These are phyloP conservation scores for Strix occidentalis DNA, from an alignment of 2,797 vertebrate genomes.

Conservation along the genomic window DNA sequence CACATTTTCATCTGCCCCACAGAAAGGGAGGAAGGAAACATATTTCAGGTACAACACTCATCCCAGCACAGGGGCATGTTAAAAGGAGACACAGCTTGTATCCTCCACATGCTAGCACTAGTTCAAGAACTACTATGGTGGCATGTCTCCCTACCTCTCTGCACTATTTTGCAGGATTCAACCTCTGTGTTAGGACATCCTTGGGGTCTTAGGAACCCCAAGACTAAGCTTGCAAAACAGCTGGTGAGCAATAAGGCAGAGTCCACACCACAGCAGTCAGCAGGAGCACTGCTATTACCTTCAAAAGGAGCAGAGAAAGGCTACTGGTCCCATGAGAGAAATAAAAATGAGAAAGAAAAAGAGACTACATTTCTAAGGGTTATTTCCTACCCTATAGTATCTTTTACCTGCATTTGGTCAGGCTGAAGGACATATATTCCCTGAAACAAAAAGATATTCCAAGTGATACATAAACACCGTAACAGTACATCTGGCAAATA, in stretches of 20 bases:
- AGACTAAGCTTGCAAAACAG: neutral
- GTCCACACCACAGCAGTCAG: neutral
- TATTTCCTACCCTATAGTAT: neutral
- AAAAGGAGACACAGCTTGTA: neutral
- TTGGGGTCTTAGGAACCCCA: neutral
- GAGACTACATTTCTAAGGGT: neutral
- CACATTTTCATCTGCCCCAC: neutral
- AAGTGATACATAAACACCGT: conserved; percentile 31
- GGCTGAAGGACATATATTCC: conserved; percentile 85
- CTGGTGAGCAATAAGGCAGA: neutral
- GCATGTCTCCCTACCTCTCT: neutral
- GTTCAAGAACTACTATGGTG: neutral
- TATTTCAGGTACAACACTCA: neutral
- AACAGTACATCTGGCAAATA: neutral
- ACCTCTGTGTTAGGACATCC: neutral
- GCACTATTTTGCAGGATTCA: neutral
- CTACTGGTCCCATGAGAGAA: neutral
- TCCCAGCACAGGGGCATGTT: neutral
- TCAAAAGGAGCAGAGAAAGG: neutral
- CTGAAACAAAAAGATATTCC: conserved; percentile 78
- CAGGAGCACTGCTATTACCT: neutral
- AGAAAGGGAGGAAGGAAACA: neutral
- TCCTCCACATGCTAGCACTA: neutral
- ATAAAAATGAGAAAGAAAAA: neutral
- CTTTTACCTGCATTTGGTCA: conserved; percentile 95